Evolutionary conservation across 2,797 vertebrate species (phyloP).

Genomic region (Leptatherina wallacei): DNA sequence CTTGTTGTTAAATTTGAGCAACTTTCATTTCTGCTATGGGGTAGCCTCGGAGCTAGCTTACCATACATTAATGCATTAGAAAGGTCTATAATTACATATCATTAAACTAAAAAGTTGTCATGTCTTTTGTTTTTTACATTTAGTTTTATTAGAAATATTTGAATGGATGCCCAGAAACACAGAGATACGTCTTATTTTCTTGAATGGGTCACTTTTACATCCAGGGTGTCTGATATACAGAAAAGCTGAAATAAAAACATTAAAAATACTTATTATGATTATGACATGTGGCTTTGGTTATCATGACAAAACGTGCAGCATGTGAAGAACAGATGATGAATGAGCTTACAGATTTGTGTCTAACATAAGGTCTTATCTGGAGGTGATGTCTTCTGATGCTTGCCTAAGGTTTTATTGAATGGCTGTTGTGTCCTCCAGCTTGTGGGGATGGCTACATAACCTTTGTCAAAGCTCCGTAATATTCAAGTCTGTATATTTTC

Average conservation of each 20-base stretch:
- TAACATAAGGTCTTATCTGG: conserved; percentile 33
- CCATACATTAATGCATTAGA: conserved; percentile 5
- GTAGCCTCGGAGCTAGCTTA: neutral
- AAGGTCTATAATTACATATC: neutral
- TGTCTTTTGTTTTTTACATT: too few species aligned
- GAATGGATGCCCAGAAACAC: neutral
- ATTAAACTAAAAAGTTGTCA: neutral
- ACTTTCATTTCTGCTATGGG: neutral
- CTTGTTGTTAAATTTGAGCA: neutral
- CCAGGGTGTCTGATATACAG: neutral
- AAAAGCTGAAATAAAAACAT: neutral
- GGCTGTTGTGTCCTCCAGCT: conserved; percentile 33
- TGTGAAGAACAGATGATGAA: conserved; percentile 25
- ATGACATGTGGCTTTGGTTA: conserved; percentile 22
- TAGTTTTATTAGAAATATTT: conserved; percentile 3
- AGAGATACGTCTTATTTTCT: conserved; percentile 3
- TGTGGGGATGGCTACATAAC: conserved; percentile 42
- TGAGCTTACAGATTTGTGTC: conserved; percentile 29
- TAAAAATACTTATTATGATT: neutral
- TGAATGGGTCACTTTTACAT: conserved; percentile 8
- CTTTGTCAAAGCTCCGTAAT: conserved; percentile 52
- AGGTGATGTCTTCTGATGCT: conserved; percentile 35
- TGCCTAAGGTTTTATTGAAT: conserved; percentile 31
- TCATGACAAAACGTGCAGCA: conserved; percentile 24
- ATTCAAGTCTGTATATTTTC: conserved; percentile 57